Evolutionary conservation across 2,797 vertebrate species (phyloP).

Genomic region (Myiotriccus ornatus): DNA sequence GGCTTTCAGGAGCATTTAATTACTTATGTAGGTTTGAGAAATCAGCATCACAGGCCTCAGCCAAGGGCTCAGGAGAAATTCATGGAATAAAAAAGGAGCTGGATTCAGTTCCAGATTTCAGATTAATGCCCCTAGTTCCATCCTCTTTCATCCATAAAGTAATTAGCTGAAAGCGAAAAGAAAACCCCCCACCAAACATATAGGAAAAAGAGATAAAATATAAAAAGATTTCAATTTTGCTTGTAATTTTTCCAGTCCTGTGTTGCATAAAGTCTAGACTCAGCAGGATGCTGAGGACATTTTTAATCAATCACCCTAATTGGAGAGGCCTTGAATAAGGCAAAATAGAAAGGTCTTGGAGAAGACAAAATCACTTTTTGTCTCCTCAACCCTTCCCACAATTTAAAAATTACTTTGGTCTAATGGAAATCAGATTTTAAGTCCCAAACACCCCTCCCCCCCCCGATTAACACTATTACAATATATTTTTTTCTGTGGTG

Average conservation of each 20-base stretch:
- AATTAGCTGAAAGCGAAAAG: neutral
- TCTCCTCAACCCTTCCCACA: neutral
- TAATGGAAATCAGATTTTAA: neutral
- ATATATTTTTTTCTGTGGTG: neutral
- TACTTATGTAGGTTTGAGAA: neutral
- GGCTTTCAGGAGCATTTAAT: neutral
- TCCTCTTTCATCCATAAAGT: neutral
- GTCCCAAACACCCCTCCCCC: neutral
- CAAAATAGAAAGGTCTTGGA: neutral
- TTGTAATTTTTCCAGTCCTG: neutral
- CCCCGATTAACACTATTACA: neutral
- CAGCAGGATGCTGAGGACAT: neutral
- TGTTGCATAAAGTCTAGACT: neutral
- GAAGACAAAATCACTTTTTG: neutral
- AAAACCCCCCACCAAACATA: accelerated
- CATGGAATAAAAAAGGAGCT: neutral
- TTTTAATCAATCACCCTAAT: neutral
- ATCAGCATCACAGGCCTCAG: neutral
- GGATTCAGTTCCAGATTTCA: neutral
- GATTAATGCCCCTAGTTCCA: neutral
- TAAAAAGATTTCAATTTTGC: neutral
- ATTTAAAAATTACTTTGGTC: neutral
- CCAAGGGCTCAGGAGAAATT: neutral
- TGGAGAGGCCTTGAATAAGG: neutral
- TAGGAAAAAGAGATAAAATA: neutral